Evolutionary conservation across 2,888 invertebrate genomes (phyloP).

Genomic region (Leucophenga maculata): DNA sequence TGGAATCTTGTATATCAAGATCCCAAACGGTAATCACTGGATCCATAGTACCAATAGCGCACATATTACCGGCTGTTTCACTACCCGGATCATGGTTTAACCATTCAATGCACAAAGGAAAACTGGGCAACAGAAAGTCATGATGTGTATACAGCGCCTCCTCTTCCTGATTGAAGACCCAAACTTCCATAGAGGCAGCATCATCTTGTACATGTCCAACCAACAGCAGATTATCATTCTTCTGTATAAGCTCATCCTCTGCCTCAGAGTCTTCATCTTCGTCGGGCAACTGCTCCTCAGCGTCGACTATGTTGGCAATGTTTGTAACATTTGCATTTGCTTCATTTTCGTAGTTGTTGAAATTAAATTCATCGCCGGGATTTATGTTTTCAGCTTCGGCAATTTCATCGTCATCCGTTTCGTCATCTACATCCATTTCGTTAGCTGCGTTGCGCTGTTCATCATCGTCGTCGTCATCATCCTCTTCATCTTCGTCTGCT

Average conservation of each 20-base stretch:
- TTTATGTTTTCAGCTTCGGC: constrained; percentile 53
- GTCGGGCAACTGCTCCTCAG: constrained; percentile 64
- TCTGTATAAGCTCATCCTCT: constrained; percentile 91
- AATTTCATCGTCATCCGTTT: constrained; percentile 41
- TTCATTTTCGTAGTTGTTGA: constrained; percentile 82
- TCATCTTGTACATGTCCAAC: constrained; percentile 91
- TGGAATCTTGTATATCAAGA: constrained; percentile 90
- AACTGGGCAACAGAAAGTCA: constrained; percentile 89
- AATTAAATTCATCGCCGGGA: constrained; percentile 80
- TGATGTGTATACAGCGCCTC: constrained; percentile 95
- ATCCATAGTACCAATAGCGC: constrained; percentile 94
- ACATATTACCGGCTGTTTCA: constrained; percentile 85
- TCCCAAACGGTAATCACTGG: constrained; percentile 98
- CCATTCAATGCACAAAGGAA: constrained; percentile 95
- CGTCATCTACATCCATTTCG: constrained; percentile 46
- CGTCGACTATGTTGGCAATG: constrained; percentile 72
- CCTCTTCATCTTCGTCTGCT: constrained; percentile 73
- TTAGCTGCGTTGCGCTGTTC: constrained; percentile 44
- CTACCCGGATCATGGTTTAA: constrained; percentile 86
- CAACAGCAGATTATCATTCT: constrained; percentile 89
- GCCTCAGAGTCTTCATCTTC: constrained; percentile 80
- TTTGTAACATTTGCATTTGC: constrained; percentile 64
- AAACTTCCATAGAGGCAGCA: constrained; percentile 89
- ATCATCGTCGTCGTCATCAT: constrained; percentile 72
- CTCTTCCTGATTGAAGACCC: constrained; percentile 92